Conservation (phyloP, 2,797 vertebrate genomes). For the Monodelphis domestica region DNA sequence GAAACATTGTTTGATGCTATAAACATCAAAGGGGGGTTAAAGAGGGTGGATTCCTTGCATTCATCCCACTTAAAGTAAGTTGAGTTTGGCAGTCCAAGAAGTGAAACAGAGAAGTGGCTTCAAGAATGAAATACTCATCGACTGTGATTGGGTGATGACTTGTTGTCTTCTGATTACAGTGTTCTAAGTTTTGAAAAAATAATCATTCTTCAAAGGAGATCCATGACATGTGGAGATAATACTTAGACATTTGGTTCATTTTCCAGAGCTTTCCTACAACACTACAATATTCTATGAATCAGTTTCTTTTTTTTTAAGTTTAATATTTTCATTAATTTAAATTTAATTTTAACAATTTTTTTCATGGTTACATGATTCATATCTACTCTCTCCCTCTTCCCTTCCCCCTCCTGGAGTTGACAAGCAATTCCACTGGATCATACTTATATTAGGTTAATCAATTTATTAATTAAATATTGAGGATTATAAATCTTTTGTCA, state of each 20-base stretch:
- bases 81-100: not conserved
- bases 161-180: not conserved
- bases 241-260: not conserved
- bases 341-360: no score
- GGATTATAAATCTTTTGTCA: not conserved
- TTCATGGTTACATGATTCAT: no score
- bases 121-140: not conserved
- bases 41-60: not conserved
- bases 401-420: no score
- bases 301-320: no score
- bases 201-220: not conserved
- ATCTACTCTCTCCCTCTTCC: no score
- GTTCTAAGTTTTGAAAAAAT: not conserved
- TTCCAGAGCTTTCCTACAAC: not conserved
- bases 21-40: conserved; percentile 49
- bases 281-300: not conserved
- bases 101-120: not conserved
- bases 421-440: no score
- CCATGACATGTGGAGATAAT: not conserved
- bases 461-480: not conserved
- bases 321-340: no score
- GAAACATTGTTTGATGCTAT: conserved; percentile 75
- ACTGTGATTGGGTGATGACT: not conserved
- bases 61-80: not conserved
- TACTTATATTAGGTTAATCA: no score